Conservation (phyloP, 1,140 invertebrate genomes). For the Brachionus sp. region DNA sequence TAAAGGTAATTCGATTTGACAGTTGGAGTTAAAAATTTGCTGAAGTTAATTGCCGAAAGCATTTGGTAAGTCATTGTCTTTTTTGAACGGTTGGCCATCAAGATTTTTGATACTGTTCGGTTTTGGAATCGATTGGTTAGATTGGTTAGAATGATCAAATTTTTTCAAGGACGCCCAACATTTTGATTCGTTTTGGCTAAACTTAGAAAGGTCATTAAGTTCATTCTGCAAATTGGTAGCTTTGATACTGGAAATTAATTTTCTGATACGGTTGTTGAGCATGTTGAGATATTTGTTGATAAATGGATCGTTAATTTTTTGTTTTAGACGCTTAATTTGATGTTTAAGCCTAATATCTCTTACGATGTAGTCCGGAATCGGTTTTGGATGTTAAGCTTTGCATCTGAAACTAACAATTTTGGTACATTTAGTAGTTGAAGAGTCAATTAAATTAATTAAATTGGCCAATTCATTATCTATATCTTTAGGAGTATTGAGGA, state of each 20-base stretch:
- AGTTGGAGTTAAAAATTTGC: background rate
- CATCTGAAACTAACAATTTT: background rate
- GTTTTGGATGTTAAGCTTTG: background rate
- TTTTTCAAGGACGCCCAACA: background rate
- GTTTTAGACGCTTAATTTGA: constrained; percentile 4
- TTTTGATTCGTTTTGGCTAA: background rate
- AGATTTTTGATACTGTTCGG: background rate
- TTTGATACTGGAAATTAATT: background rate
- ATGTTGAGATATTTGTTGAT: background rate
- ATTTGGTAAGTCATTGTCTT: background rate
- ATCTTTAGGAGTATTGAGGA: background rate
- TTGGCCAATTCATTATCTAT: background rate
- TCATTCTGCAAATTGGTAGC: background rate
- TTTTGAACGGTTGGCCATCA: background rate
- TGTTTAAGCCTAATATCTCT: background rate
- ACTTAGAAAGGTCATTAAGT: background rate
- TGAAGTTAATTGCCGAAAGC: background rate
- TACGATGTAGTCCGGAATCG: background rate
- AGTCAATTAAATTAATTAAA: background rate
- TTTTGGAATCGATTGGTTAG: background rate
- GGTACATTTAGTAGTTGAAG: background rate
- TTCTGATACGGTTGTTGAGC: background rate
- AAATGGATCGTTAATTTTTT: background rate
- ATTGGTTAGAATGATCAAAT: background rate
- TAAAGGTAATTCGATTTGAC: background rate